Evolutionary conservation across 2,113 vertebrate species (phyloP).

Genomic region (Arvicanthis niloticus): DNA sequence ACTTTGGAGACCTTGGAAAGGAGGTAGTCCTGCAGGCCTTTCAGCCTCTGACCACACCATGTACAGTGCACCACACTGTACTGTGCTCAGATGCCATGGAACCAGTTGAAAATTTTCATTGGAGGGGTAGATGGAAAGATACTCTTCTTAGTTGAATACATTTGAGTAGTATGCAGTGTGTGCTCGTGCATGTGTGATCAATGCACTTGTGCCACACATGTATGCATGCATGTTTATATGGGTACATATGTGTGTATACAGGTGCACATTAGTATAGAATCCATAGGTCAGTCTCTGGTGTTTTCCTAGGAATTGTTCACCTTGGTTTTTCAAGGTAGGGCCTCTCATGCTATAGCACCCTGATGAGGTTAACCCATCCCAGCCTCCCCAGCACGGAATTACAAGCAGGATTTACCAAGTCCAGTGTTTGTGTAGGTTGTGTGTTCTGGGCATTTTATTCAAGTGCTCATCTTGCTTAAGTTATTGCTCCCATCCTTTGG

Average conservation of each 20-base stretch:
- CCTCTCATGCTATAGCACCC: not conserved
- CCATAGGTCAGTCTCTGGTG: not conserved
- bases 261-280: not conserved
- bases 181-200: not conserved
- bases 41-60: not conserved
- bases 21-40: not conserved
- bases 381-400: not conserved
- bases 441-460: not conserved
- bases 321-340: not conserved
- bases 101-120: not conserved
- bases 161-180: not conserved
- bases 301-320: not conserved
- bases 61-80: not conserved
- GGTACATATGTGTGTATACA: not conserved
- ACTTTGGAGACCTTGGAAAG: constrained; percentile 58
- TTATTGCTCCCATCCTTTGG: not conserved
- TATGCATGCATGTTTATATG: not conserved
- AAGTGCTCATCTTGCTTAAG: not conserved
- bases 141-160: not conserved
- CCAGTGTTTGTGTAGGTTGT: too few species aligned
- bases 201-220: not conserved
- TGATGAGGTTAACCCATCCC: not conserved
- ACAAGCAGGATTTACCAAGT: not conserved
- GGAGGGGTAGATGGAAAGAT: not conserved
- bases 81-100: not conserved